Percentiles rank a stretch among this genome's conserved stretches.
phyloP scores from a whole-genome alignment of 2,113 vertebrate genomes.

The Phyllopteryx taeniolatus region DNA sequence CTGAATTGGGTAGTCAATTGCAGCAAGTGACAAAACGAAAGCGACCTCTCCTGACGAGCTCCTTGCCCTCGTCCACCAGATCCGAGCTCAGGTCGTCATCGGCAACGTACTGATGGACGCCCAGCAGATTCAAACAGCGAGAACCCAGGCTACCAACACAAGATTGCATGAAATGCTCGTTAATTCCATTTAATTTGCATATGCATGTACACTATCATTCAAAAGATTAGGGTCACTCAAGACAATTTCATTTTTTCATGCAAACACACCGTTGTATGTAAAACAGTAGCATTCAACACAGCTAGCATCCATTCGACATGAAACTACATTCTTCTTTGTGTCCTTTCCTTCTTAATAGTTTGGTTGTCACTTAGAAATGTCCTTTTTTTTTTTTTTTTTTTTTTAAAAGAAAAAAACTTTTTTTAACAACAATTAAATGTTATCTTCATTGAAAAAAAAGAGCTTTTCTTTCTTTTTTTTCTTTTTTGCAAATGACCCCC shows the following conservation, averaged over 20 bases:
- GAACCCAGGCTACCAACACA: slow-evolving; percentile 79
- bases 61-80: slow-evolving; percentile 89
- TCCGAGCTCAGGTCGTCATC: slow-evolving; percentile 88
- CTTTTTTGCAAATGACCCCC: too few relatives aligned
- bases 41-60: slow-evolving; percentile 86
- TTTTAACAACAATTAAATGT: too few relatives aligned
- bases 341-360: too few relatives aligned
- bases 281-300: background rate
- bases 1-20: background rate
- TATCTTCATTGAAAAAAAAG: too few relatives aligned
- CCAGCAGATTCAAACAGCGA: slow-evolving; percentile 89
- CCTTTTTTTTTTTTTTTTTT: too few relatives aligned
- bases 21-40: background rate
- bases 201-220: background rate
- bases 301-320: too few relatives aligned
- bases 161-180: background rate
- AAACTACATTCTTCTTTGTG: too few relatives aligned
- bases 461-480: too few relatives aligned
- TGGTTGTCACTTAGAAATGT: too few relatives aligned
- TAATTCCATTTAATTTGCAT: background rate
- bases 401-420: too few relatives aligned
- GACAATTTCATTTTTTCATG: background rate
- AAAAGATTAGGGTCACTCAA: background rate
- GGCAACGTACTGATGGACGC: slow-evolving; percentile 90
- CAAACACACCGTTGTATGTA: background rate